Conservation (phyloP, 2,888 invertebrate species). For the Pyrrhosoma nymphula region DNA sequence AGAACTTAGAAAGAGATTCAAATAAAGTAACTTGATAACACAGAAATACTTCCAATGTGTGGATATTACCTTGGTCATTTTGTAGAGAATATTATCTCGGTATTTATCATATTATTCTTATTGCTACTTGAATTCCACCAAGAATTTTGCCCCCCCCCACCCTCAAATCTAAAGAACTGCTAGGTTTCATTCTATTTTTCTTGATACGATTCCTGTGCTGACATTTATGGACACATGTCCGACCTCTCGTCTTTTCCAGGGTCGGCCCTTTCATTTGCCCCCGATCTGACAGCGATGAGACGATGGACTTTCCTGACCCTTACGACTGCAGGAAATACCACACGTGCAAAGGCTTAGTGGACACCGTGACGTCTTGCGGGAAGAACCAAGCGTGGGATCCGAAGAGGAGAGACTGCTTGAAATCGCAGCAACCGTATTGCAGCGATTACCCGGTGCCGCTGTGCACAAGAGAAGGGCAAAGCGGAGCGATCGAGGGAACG, state of each 20-base stretch:
- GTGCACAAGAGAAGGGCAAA: background rate
- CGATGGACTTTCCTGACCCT: background rate
- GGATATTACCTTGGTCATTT: too few species aligned
- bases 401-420: background rate
- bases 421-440: background rate
- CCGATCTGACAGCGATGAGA: background rate
- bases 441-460: background rate
- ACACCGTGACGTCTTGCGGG: background rate
- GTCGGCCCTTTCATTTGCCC: background rate
- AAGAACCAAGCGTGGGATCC: background rate
- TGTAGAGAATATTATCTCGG: too few species aligned
- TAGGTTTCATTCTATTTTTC: too few species aligned
- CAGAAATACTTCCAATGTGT: too few species aligned
- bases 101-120: too few species aligned
- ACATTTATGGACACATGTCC: too few species aligned
- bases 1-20: too few species aligned
- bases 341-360: background rate
- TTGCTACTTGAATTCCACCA: too few species aligned
- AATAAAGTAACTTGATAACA: too few species aligned
- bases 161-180: too few species aligned
- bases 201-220: too few species aligned
- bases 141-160: too few species aligned
- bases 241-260: background rate
- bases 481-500: background rate
- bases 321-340: background rate